Evolutionary conservation across 2,888 invertebrate genomes (phyloP).

Genomic region (Dryocosmus kuriphilus): DNA sequence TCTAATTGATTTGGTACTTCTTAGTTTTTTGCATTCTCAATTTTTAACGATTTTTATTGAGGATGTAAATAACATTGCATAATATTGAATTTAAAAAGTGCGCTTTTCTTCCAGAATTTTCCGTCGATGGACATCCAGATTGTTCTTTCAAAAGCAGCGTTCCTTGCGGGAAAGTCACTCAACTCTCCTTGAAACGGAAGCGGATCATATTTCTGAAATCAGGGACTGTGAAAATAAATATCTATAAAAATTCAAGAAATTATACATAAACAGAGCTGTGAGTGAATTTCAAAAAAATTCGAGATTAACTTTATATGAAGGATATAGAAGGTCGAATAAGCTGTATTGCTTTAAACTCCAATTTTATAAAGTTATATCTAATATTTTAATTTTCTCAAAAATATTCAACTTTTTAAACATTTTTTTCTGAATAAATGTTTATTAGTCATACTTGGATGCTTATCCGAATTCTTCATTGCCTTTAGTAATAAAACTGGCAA

Average conservation of each 20-base stretch:
- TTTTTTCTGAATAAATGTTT: neutral
- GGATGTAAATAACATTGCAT: neutral
- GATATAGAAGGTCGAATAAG: neutral
- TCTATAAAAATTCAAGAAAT: neutral
- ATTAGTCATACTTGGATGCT: neutral
- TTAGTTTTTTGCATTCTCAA: neutral
- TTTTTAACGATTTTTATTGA: neutral
- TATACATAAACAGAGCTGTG: neutral
- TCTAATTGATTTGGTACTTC: too few species aligned
- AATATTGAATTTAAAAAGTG: conserved; percentile 8
- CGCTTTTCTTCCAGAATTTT: conserved; percentile 81
- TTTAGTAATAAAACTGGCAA: neutral
- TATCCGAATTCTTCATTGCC: neutral
- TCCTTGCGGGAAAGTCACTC: conserved; percentile 79
- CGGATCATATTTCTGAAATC: neutral
- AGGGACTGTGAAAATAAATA: neutral
- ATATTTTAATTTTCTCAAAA: neutral
- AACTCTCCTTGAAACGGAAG: conserved; percentile 59
- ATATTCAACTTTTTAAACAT: neutral
- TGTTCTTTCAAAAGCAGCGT: conserved; percentile 88
- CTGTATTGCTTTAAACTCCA: neutral
- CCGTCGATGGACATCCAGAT: conserved; percentile 93
- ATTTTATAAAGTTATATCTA: neutral
- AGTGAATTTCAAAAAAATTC: neutral
- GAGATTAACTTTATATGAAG: neutral